These are phyloP conservation scores for Drosophila ironensis DNA, from an alignment of 1,140 invertebrate genomes.

Conservation along the genomic window DNA sequence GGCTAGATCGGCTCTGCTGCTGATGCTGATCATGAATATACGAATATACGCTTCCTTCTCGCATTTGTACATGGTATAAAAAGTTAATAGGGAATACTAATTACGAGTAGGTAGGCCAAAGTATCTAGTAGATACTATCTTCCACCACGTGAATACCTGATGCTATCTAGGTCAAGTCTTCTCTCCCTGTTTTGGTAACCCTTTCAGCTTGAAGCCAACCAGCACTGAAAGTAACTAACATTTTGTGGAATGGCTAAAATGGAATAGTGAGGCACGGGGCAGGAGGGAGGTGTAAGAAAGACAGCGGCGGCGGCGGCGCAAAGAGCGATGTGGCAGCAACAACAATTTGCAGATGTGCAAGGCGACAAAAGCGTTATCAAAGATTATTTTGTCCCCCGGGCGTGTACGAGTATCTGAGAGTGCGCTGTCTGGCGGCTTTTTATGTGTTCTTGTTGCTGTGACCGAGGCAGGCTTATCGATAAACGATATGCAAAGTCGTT, in stretches of 20 bases:
- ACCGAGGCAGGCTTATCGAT: slow-evolving; percentile 30
- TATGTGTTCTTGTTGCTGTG: background rate
- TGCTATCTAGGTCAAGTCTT: no score
- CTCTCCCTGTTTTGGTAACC: no score
- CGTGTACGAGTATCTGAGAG: background rate
- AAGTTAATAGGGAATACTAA: no score
- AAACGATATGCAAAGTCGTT: slow-evolving; percentile 24
- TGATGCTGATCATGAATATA: no score
- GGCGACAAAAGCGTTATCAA: slow-evolving; percentile 65
- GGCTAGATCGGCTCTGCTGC: no score
- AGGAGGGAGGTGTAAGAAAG: background rate
- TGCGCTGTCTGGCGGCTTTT: background rate
- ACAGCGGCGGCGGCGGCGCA: background rate
- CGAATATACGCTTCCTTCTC: no score
- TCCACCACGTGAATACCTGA: no score
- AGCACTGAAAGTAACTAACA: slow-evolving; percentile 9
- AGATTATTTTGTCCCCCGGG: slow-evolving; percentile 42
- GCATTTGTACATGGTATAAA: no score
- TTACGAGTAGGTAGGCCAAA: no score
- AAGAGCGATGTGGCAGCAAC: slow-evolving; percentile 10
- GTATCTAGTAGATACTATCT: no score
- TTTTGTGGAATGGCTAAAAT: slow-evolving; percentile 12
- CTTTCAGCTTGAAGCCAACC: no score
- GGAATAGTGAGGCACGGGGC: no score
- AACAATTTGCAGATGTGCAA: slow-evolving; percentile 56